These are phyloP conservation scores for Zele albiditarsus DNA, from an alignment of 2,888 invertebrate genomes.

Conservation along the genomic window DNA sequence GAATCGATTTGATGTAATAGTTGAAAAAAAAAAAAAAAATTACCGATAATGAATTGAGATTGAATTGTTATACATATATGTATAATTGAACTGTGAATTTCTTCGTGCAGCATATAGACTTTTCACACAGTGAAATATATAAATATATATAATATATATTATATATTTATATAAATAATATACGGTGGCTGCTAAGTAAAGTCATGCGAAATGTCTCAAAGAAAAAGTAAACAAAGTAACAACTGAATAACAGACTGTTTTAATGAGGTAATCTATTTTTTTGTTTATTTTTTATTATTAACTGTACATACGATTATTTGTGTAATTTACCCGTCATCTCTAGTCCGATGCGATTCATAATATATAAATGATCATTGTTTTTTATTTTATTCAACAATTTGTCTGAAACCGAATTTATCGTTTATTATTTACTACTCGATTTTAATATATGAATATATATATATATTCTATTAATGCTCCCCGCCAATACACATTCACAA, in stretches of 20 bases:
- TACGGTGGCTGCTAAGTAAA: background rate
- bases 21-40: background rate
- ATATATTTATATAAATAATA: background rate
- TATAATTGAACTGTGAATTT: background rate
- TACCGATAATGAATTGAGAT: background rate
- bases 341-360: conserved; percentile 1
- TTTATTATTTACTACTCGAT: too few species aligned
- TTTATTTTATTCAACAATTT: background rate
- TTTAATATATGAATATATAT: background rate
- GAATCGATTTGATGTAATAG: background rate
- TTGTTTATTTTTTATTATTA: conserved; percentile 15
- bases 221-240: background rate
- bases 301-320: conserved; percentile 48
- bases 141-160: conserved; percentile 3
- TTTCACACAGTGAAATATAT: background rate
- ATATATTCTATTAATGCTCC: background rate
- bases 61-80: background rate
- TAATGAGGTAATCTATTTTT: conserved; percentile 21
- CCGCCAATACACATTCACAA: background rate
- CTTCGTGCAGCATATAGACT: background rate
- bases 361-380: background rate
- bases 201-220: background rate
- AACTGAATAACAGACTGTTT: conserved; percentile 19
- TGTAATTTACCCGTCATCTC: conserved; percentile 12
- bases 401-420: background rate